Base-by-base conservation (phyloP, 2,113 vertebrate species). In the sheep (Ovis aries) region DNA sequence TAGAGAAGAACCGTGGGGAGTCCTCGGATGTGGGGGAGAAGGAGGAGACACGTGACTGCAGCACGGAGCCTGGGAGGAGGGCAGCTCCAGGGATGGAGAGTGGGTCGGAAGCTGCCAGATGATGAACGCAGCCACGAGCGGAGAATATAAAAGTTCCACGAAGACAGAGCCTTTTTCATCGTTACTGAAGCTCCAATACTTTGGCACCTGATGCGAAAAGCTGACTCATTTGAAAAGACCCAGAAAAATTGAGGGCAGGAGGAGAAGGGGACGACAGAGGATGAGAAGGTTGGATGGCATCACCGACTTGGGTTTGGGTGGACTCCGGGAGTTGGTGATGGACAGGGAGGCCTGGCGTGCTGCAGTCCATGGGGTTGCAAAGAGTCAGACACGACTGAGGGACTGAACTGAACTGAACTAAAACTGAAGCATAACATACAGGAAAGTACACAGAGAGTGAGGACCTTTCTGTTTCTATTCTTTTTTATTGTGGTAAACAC, bases 21-120 rank as follows among this genome's bases (percentile, higher is more conserved):
- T 12, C 12, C n/a, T 12, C 12, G 7, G n/a, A 7, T n/a, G 4
- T 3, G 1, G 25, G 27, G 11, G 27, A 33, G n/a, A 9, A 52
- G 60, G 52, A 16, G 29, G 17, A 7, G 2, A 15, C 31, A 3
- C 0, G 62, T 33, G 64, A 45, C 45, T n/a, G 1, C 33, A 1
- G 36, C 3, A 11, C 33, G 7, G 16, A 16, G 14, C 52, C 64
- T 16, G 53, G 33, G 77, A n/a, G 78, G 40, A 4, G 3, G n/a
- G 71, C 27, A 2, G 23, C 9, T 19, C 15, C 15, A 1, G 60
- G 2, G 60, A 2, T 17, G 10, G 27, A 29, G 6, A 60, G 36
- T 4, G 23, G 50, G 80, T 50, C 13, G 57, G 82, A 59, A 74
- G n/a, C 62, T 50, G 50, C 82, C 40, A 81, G 74, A 7, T 40